Conservation (phyloP, 2,113 vertebrate genomes). For the Ptilonorhynchus violaceus region DNA sequence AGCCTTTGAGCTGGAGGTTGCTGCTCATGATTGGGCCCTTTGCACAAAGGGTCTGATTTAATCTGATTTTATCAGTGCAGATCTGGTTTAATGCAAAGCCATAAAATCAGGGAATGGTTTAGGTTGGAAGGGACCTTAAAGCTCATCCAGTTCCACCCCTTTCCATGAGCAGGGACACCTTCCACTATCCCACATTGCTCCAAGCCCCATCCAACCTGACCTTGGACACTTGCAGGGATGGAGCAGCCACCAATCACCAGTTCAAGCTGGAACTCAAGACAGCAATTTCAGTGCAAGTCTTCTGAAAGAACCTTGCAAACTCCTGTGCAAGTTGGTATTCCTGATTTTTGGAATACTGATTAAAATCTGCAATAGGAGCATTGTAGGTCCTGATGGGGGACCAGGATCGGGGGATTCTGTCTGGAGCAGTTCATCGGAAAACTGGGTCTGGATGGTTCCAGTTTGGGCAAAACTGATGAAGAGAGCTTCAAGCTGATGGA, state of each 20-base stretch:
- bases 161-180: background rate
- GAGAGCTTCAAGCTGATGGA: background rate
- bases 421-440: background rate
- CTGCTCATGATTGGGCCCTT: fast-evolving
- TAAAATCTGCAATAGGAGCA: background rate
- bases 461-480: background rate
- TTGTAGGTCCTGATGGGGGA: fast-evolving
- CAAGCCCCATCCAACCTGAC: background rate
- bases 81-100: background rate
- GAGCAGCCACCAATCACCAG: background rate
- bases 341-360: background rate
- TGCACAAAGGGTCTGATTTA: background rate
- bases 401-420: background rate
- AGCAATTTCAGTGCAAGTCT: background rate
- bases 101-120: background rate
- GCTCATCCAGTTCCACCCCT: background rate
- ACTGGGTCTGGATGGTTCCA: background rate
- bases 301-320: background rate
- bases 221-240: background rate
- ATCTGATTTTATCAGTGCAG: too few relatives aligned
- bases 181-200: background rate
- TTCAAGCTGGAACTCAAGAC: background rate
- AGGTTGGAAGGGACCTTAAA: background rate
- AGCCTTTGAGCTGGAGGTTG: background rate
- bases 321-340: background rate